A percentile compares a stretch with the other conserved stretches of the same genome.
Conservation (phyloP, 1,140 invertebrate species). For the Chelonus insularis region DNA sequence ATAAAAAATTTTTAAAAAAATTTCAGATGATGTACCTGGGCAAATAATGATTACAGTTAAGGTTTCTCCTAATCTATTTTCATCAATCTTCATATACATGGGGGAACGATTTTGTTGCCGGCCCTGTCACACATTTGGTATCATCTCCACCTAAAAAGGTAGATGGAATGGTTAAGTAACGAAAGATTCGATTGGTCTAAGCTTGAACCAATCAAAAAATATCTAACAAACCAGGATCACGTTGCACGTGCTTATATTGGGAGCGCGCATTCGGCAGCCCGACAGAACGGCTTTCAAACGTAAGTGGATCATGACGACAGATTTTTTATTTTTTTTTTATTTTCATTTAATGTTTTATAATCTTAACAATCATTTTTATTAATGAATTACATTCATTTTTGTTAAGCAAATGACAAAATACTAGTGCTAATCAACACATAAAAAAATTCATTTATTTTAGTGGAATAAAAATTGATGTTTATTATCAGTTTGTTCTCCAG, state of each 20-base stretch:
- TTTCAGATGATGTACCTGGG: too few species aligned
- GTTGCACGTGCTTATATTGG: constrained; percentile 86
- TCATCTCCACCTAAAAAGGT: constrained; percentile 61
- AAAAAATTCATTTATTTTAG: too few species aligned
- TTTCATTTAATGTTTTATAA: too few species aligned
- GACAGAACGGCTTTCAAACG: constrained; percentile 79
- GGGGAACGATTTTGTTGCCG: constrained; percentile 33
- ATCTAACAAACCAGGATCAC: constrained; percentile 70
- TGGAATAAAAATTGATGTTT: too few species aligned
- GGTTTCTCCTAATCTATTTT: constrained; percentile 44
- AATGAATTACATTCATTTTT: too few species aligned
- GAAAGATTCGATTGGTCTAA: constrained; percentile 55
- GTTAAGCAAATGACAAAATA: too few species aligned
- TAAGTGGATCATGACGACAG: constrained; percentile 68
- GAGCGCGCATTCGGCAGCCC: constrained; percentile 66
- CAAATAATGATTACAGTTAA: too few species aligned
- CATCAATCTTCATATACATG: constrained; percentile 47
- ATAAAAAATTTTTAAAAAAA: too few species aligned
- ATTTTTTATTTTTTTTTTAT: background rate
- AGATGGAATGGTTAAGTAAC: constrained; percentile 60
- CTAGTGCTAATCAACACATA: too few species aligned
- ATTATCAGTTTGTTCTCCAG: too few species aligned
- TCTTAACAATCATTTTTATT: too few species aligned
- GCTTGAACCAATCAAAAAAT: constrained; percentile 53
- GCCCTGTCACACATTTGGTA: constrained; percentile 49